Conservation (phyloP, 2,113 vertebrate species). For the Mellivora capensis region DNA sequence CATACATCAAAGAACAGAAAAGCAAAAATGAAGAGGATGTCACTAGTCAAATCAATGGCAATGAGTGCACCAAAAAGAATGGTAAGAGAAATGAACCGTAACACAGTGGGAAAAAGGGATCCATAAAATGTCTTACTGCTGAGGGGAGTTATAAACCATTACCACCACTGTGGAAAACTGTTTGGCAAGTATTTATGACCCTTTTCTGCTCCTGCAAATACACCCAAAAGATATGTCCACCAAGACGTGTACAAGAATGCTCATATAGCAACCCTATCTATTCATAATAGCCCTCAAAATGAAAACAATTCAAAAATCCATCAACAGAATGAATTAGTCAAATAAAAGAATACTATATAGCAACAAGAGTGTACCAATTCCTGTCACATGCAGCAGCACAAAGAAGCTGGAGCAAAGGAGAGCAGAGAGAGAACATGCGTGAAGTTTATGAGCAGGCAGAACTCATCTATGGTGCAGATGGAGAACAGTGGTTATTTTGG, state of each 20-base stretch:
- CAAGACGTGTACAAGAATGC: background rate
- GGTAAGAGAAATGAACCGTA: background rate
- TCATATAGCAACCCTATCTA: background rate
- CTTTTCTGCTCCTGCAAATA: background rate
- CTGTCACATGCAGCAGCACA: background rate
- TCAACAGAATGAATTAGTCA: background rate
- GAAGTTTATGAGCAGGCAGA: background rate
- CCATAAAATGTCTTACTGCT: background rate
- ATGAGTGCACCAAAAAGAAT: background rate
- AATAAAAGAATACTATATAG: background rate
- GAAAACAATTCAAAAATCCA: constrained; percentile 4
- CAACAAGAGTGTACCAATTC: background rate
- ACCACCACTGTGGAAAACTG: background rate
- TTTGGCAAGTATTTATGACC: background rate
- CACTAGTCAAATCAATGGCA: background rate
- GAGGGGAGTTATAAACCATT: background rate
- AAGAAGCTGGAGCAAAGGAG: background rate
- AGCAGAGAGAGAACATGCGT: background rate
- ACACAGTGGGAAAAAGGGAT: background rate
- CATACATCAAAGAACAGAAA: background rate
- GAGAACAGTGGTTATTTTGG: background rate
- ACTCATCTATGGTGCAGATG: background rate
- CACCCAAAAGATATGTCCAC: background rate
- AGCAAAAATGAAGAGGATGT: background rate
- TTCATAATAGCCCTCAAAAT: background rate